Evolutionary conservation across 2,888 invertebrate species (phyloP).

Genomic region (Tetropium fuscum): DNA sequence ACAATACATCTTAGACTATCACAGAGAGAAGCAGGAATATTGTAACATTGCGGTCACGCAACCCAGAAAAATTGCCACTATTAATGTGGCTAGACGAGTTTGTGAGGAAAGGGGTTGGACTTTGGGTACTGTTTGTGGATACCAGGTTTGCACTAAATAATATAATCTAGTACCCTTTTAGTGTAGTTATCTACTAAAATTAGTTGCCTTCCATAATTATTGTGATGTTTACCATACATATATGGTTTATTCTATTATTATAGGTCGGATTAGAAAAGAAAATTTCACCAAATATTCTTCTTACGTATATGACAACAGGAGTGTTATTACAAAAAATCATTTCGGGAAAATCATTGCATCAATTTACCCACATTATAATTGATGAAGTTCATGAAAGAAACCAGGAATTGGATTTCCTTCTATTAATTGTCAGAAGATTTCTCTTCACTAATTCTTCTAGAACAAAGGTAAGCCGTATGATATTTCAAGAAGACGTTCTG

Average conservation of each 20-base stretch:
- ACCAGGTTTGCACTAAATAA: conserved; percentile 74
- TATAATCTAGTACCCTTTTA: neutral
- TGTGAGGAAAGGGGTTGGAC: conserved; percentile 86
- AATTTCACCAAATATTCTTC: conserved; percentile 75
- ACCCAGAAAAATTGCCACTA: conserved; percentile 93
- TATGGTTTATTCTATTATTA: conserved; percentile 34
- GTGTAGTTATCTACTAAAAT: neutral
- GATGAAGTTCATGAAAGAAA: conserved; percentile 96
- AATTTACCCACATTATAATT: conserved; percentile 89
- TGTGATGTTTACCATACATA: too few species aligned
- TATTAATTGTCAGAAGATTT: conserved; percentile 85
- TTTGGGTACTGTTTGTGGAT: conserved; percentile 87
- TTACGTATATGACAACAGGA: conserved; percentile 91
- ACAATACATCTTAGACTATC: conserved; percentile 90
- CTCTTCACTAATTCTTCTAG: conserved; percentile 74
- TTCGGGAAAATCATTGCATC: conserved; percentile 75
- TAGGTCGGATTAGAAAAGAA: conserved; percentile 79
- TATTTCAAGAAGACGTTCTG: too few species aligned
- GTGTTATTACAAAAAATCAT: conserved; percentile 85
- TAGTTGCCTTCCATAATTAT: neutral
- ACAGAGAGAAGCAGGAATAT: conserved; percentile 70
- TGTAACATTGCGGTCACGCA: conserved; percentile 95
- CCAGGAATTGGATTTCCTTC: conserved; percentile 90
- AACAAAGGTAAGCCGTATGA: conserved; percentile 74
- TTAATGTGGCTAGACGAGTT: conserved; percentile 88